Evolutionary conservation across 2,113 vertebrate species (phyloP), one percentile per base, ranked within the genome.

Genomic region (Hemibates koningsi): DNA sequence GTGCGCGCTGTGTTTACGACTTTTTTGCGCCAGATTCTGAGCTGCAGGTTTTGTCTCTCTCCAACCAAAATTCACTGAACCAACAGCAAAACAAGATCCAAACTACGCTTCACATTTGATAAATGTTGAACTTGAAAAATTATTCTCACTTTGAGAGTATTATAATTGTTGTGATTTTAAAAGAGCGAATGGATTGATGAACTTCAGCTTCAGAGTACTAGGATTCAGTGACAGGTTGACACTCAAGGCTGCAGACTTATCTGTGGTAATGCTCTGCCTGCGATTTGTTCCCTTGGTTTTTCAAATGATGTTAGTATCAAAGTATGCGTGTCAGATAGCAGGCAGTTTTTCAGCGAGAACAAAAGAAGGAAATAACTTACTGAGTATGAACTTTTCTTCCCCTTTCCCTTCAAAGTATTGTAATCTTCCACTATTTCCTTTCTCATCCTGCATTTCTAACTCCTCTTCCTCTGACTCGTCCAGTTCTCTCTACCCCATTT

Each of bases 241-340:
- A 12, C 52, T 56, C 52, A 63, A 61, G 59, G 57, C 24, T 41
- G 78, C 78, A 54, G 12, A 48, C 13, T 81, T 56, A 81, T 52
- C 54, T 11, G 61, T 5, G 56, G 27, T 63, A 68, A 80, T 79
- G 79, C 24, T 29, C 83, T 73, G 43, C 24, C 48, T 80, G 71
- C 12, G 61, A 78, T 68, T 88, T 86, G 59, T 83, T 86, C 73
- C 38, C 11, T 16, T 32, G 3, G 79, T 82, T 85, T 66, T 90
- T 85, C 80, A 81, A 78, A 59, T 2, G 4, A 36, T 80, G 81
- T 61, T 41, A 81, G 71, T 27, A 79, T 73, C n/a, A 36, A 17
- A 17, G n/a, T 36, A 34, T 43, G n/a, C 5, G 29, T 32, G 29
- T 83, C 32, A 63, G 17, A 54, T 63, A 34, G 34, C 52, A 24